Evolutionary conservation across 1,140 invertebrate genomes (phyloP), one percentile per base, ranked within the genome.

Genomic region (Papilio helenus): DNA sequence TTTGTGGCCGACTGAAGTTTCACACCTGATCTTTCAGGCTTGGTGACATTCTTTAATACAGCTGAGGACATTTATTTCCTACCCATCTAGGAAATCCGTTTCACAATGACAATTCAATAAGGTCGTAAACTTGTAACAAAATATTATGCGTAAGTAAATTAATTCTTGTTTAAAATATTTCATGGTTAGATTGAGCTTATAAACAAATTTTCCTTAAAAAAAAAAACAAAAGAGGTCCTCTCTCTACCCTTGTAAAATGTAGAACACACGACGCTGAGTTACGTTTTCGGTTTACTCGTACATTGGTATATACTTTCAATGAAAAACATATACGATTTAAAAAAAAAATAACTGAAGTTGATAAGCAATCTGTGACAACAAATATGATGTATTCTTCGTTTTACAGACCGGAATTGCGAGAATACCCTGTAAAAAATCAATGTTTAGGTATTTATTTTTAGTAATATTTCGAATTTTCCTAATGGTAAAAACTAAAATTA

Each of bases 321-420:
- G 2, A 26, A 26, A 10, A 39, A 4, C 20, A 44, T 23, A 46
- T n/a, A 14, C 61, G 20, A 26, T 65, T 23, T 65, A 26, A 65
- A 20, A 72, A 72, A 42, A 72, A 46, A 46, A 72, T n/a, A 7
- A 46, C 34, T n/a, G 39, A n/a, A 72, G 72, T 44, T 42, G 34
- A 72, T 72, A 72, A 8, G 34, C 39, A 72, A 72, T 72, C 34
- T 72, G 3, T 72, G 71, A 23, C 34, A 72, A 44, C 39, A 44
- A 39, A 39, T 39, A 39, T 39, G 7, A 39, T 4, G 34, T 5
- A 39, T 39, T 39, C 34, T 39, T 8, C 34, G 34, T 4, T 5
- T 7, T 39, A 39, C 4, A 39, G 34, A 39, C 4, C 0, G 34
- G 34, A 39, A 39, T 39, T 39, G 34, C 4, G 34, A 39, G 34